phyloP scores from a whole-genome alignment of 2,113 vertebrate genomes.

The Sus scrofa region T2T-Sscrofa CM000827.6:71619501-71620000 shows the following conservation, averaged over 20 bases:
- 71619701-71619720: too few relatives aligned
- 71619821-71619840: not conserved
- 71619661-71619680: not conserved
- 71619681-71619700: too few relatives aligned
- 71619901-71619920: not conserved
- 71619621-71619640: not conserved
- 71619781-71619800: too few relatives aligned
- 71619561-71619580: too few relatives aligned
- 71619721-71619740: too few relatives aligned
- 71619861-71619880: not conserved
- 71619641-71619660: not conserved
- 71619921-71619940: not conserved
- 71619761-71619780: too few relatives aligned
- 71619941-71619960: not conserved
- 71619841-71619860: not conserved
- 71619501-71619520: too few relatives aligned
- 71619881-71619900: not conserved
- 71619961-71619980: not conserved
- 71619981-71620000: not conserved
- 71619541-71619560: too few relatives aligned
- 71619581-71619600: too few relatives aligned
- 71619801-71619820: too few relatives aligned
- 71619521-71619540: too few relatives aligned
- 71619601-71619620: not conserved
- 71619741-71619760: too few relatives aligned